phyloP scores from a whole-genome alignment of 2,113 vertebrate genomes.

The Buteo buteo region DNA sequence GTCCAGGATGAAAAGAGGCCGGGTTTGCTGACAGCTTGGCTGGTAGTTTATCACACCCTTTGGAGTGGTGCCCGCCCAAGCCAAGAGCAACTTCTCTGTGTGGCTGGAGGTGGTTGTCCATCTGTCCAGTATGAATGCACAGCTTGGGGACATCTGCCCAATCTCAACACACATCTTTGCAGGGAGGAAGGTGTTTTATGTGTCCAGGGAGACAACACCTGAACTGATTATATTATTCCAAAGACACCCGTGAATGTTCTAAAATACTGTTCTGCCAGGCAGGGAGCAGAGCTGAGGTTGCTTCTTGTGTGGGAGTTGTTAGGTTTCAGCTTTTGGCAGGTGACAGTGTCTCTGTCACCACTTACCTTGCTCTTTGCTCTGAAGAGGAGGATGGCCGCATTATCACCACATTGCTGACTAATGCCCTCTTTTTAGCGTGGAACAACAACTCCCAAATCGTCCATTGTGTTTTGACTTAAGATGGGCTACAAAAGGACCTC shows the following conservation, averaged over 20 bases:
- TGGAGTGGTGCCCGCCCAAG: not conserved
- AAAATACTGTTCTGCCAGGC: not conserved
- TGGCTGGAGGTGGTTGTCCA: not conserved
- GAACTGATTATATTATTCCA: accelerated
- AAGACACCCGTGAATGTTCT: not conserved
- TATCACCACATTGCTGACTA: not conserved
- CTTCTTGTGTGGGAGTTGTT: no score
- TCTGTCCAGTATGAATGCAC: not conserved
- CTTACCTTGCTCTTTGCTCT: not conserved
- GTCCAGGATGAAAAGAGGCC: accelerated
- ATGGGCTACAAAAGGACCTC: not conserved
- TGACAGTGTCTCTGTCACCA: not conserved
- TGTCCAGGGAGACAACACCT: not conserved
- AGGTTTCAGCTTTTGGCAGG: not conserved
- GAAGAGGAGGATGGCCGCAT: accelerated
- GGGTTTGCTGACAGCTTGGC: not conserved
- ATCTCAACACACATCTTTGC: not conserved
- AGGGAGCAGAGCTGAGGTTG: no score
- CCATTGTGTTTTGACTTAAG: not conserved
- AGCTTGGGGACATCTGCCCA: not conserved
- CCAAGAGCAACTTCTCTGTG: not conserved
- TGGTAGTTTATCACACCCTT: not conserved
- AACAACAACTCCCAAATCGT: not conserved
- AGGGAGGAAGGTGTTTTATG: not conserved
- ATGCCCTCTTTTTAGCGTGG: not conserved